Evolutionary conservation across 2,797 vertebrate genomes (phyloP).

Genomic region (Ctenosaura bakeri): DNA sequence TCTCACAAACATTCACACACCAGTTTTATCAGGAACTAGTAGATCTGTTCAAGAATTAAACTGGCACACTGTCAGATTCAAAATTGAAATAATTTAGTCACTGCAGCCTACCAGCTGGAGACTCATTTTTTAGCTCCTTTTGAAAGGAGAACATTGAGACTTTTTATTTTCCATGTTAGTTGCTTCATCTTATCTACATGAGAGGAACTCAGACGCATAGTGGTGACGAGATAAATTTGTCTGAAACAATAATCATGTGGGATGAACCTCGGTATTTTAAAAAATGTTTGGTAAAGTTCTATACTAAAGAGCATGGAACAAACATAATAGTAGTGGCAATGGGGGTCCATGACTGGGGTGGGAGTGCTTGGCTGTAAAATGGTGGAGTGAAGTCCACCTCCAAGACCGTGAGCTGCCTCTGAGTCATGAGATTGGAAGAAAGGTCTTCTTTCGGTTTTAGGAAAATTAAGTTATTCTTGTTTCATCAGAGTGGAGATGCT

Average conservation of each 20-base stretch:
- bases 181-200: neutral
- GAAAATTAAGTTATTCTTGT: neutral
- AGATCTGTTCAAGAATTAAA: neutral
- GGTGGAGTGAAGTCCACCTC: too few species aligned
- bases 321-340: neutral
- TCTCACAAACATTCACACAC: neutral
- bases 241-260: neutral
- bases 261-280: neutral
- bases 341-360: too few species aligned
- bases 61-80: constrained; percentile 7
- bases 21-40: neutral
- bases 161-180: neutral
- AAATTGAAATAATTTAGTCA: constrained; percentile 10
- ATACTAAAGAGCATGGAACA: neutral
- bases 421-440: too few species aligned
- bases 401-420: too few species aligned
- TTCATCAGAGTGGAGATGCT: neutral
- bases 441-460: neutral
- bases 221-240: neutral
- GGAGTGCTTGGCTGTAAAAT: too few species aligned
- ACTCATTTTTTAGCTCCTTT: neutral
- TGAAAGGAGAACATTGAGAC: neutral
- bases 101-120: neutral
- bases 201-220: neutral
- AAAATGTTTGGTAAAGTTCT: neutral